Evolutionary conservation across 1,140 invertebrate species (phyloP).

Genomic region (Danaus melanippus): DNA sequence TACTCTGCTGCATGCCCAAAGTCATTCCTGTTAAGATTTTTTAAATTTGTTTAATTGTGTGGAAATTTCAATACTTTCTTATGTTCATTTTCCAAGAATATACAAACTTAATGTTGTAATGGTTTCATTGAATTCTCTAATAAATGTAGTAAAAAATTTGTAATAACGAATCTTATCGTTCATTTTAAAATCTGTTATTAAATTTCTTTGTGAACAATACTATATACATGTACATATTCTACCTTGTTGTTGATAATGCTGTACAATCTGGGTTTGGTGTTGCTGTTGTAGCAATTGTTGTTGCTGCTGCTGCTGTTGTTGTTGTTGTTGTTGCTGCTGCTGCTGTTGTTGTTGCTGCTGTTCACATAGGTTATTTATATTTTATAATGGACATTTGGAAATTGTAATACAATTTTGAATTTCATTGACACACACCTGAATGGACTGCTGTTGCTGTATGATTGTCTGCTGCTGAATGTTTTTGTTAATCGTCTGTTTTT

Average conservation of each 20-base stretch:
- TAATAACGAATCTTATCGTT: no score
- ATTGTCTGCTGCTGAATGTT: constrained; percentile 52
- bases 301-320: constrained; percentile 48
- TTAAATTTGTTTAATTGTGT: no score
- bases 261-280: constrained; percentile 52
- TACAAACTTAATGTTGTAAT: no score
- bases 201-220: not conserved
- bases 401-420: not conserved
- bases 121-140: no score
- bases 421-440: constrained; percentile 35
- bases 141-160: not conserved
- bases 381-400: constrained; percentile 7
- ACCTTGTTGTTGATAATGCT: constrained; percentile 59
- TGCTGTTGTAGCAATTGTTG: constrained; percentile 42
- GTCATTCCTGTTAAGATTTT: constrained; percentile 41
- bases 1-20: constrained; percentile 53
- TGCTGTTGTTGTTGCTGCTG: no score
- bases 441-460: constrained; percentile 51
- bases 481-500: constrained; percentile 50
- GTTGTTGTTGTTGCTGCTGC: constrained; percentile 29
- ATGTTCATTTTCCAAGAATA: no score
- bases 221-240: constrained; percentile 3
- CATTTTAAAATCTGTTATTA: no score
- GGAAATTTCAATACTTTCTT: no score
- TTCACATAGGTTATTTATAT: no score